Percentiles rank a stretch among this genome's conserved stretches.
phyloP scores from a whole-genome alignment of 2,888 invertebrate species.

The Macrophya annulata region DNA sequence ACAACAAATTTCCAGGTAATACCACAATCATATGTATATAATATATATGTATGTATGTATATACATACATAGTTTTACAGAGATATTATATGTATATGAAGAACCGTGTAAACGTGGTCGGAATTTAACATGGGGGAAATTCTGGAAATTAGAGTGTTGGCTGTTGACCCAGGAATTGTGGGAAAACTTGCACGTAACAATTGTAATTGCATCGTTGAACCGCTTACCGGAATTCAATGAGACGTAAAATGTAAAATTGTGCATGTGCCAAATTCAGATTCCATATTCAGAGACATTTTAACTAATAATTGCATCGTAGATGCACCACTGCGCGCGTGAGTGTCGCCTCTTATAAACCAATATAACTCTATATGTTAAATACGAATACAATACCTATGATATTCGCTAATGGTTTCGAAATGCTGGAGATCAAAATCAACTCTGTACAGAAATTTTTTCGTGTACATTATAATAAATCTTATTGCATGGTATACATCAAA shows the following conservation, averaged over 20 bases:
- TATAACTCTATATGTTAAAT: neutral
- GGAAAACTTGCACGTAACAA: constrained; percentile 30
- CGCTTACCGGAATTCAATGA: constrained; percentile 23
- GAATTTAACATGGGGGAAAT: neutral
- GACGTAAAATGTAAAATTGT: constrained; percentile 17
- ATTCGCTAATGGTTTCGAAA: neutral
- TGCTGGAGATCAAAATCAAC: neutral
- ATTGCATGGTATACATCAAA: neutral
- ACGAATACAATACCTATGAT: neutral
- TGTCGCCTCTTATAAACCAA: neutral
- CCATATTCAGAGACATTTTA: constrained; percentile 16
- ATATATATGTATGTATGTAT: neutral
- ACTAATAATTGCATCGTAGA: neutral
- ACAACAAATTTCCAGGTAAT: constrained; percentile 3
- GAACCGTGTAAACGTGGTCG: constrained; percentile 15
- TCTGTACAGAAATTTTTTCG: neutral
- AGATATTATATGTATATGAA: neutral
- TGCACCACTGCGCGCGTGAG: neutral
- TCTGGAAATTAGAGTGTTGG: neutral
- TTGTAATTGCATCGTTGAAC: constrained; percentile 34
- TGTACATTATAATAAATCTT: neutral
- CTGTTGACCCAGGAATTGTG: constrained; percentile 18
- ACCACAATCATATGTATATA: neutral
- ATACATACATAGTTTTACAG: neutral
- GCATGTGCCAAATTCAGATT: constrained; percentile 18